Evolutionary conservation across 2,113 vertebrate genomes (phyloP).

Genomic region (Poeciliopsis retropinna): DNA sequence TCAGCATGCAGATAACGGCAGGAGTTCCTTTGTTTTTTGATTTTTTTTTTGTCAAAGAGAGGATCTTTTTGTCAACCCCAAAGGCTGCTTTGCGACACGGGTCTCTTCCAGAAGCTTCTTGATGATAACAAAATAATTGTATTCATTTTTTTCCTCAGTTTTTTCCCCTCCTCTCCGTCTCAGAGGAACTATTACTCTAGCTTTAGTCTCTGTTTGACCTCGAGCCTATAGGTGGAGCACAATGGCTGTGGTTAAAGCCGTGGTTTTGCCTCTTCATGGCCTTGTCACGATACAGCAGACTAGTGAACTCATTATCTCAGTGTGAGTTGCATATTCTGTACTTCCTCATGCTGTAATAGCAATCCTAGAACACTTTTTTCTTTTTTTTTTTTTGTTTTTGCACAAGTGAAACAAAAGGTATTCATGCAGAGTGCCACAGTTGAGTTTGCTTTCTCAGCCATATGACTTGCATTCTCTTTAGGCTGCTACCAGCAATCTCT

Average conservation of each 20-base stretch:
- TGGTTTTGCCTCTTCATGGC: not conserved
- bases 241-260: constrained; percentile 29
- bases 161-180: constrained; percentile 39
- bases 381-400: too few species aligned
- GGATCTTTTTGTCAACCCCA: constrained; percentile 32
- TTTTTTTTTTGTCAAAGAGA: constrained; percentile 18
- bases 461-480: not conserved
- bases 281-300: constrained; percentile 15
- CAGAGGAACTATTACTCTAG: constrained; percentile 40
- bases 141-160: constrained; percentile 34
- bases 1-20: constrained; percentile 13
- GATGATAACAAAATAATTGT: constrained; percentile 61
- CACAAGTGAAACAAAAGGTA: not conserved
- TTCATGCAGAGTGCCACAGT: not conserved
- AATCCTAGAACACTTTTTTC: constrained; percentile 9
- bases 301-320: too few species aligned
- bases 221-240: constrained; percentile 44
- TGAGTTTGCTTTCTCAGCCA: not conserved
- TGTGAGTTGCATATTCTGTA: not conserved
- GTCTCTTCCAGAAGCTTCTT: constrained; percentile 47
- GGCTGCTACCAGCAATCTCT: not conserved
- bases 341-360: constrained; percentile 20
- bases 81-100: constrained; percentile 38
- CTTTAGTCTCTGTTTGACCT: constrained; percentile 55
- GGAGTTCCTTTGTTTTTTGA: constrained; percentile 5